phyloP scores from a whole-genome alignment of 2,888 invertebrate genomes.

The Mongoloraphidia duomilia region DNA sequence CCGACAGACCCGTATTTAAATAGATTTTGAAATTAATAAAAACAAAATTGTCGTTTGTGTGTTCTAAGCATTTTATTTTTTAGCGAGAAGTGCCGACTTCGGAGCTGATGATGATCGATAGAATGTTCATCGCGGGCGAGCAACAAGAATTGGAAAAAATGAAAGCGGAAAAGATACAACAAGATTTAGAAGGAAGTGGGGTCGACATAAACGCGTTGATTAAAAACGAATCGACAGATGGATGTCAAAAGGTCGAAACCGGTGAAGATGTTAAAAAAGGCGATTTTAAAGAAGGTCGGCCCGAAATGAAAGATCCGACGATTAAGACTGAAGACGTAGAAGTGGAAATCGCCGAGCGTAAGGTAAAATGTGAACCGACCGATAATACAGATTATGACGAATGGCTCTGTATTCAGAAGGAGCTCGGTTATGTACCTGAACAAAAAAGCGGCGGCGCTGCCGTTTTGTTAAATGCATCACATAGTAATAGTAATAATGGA shows the following conservation, averaged over 20 bases:
- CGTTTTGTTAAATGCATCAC: conserved; percentile 1
- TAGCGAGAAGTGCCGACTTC: conserved; percentile 59
- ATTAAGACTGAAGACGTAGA: conserved; percentile 14
- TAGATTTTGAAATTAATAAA: too few relatives aligned
- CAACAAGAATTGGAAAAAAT: conserved; percentile 45
- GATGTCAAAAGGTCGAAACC: conserved; percentile 6
- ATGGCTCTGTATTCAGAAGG: conserved; percentile 53
- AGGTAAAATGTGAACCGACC: conserved; percentile 11
- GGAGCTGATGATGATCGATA: conserved; percentile 62
- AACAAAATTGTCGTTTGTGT: too few relatives aligned
- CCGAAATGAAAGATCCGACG: background rate
- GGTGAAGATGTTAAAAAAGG: conserved; percentile 8
- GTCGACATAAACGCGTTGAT: conserved; percentile 1
- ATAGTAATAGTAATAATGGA: conserved; percentile 1
- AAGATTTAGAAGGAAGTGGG: conserved; percentile 1
- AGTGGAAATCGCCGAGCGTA: background rate
- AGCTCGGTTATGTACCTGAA: conserved; percentile 35
- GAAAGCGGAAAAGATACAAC: conserved; percentile 33
- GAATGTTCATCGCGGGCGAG: conserved; percentile 58
- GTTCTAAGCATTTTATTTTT: conserved; percentile 14
- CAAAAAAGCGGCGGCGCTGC: conserved; percentile 1
- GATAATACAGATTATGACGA: conserved; percentile 40
- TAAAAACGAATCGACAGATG: background rate
- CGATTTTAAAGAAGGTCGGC: background rate
- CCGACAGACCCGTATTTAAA: too few relatives aligned